Evolutionary conservation across 2,113 vertebrate species (phyloP).

Genomic region (Esox niger): DNA sequence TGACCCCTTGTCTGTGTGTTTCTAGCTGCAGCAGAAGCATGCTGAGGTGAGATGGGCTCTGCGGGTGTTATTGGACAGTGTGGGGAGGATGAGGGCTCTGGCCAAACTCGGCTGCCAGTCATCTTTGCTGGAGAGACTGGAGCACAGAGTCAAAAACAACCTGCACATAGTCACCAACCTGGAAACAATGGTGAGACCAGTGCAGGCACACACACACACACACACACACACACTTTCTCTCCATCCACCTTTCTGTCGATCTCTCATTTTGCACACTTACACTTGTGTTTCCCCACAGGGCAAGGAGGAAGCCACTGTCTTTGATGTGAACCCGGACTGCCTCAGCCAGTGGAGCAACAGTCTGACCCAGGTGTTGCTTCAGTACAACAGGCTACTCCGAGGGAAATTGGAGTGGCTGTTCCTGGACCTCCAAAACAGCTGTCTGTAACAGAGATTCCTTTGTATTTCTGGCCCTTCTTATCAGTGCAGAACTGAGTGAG

Average conservation of each 20-base stretch:
- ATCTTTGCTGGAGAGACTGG: conserved; percentile 13
- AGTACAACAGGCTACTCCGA: conserved; percentile 12
- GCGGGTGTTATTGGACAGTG: neutral
- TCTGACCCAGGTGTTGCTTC: conserved; percentile 20
- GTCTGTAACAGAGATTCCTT: conserved; percentile 1
- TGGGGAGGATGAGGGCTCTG: neutral
- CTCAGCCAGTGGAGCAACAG: conserved; percentile 9
- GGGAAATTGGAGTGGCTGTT: conserved; percentile 46
- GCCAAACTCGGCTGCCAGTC: conserved; percentile 17
- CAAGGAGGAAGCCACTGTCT: too few relatives aligned
- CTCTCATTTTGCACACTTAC: neutral
- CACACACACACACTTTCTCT: neutral
- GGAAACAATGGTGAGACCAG: conserved; percentile 30
- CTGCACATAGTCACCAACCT: conserved; percentile 24
- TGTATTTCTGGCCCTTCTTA: neutral
- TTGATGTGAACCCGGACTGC: neutral
- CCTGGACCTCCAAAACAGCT: conserved; percentile 21
- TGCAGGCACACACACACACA: neutral
- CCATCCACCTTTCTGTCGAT: neutral
- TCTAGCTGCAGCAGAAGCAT: conserved; percentile 50
- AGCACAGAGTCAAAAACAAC: conserved; percentile 16
- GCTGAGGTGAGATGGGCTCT: conserved; percentile 40
- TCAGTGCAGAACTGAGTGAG: neutral
- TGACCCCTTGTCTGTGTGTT: conserved; percentile 1
- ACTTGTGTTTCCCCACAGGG: conserved; percentile 25